Base-by-base conservation (phyloP, 92 coral and sea anemone species). In the Epizoanthus stellaris region DNA sequence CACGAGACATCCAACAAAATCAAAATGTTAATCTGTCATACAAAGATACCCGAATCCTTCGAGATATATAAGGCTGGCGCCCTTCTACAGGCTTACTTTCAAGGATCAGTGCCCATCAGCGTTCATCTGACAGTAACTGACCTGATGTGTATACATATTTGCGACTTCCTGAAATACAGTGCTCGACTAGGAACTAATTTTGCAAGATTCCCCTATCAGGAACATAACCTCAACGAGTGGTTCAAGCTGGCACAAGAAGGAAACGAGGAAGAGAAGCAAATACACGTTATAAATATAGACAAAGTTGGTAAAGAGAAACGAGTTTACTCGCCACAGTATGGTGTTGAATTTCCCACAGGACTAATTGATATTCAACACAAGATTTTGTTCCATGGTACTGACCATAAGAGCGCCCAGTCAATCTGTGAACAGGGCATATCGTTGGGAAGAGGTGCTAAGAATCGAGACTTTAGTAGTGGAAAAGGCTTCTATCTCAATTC, bases 301-400 rank as follows among this genome's bases (percentile, higher is more conserved):
- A 17, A 54, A 15, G 58, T 61, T 17, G 42, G 14, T 4, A 59
- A 30, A 57, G 63, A 5, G 0, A 74, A 10, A 6, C 52, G 16
- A 6, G 39, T 75, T 53, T 63, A 88, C 20, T 82, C 81, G 3
- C 72, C 53, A 52, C 61, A 63, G 42, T 45, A 53, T 21, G 75
- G 40, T 13, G 30, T 25, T 14, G 63, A 25, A 4, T 81, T 81
- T 69, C 85, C 85, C 12, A 17, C 16, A 3, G 64, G 25, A 15
- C 39, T 79, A 63, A 6, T n/a, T n/a, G 66, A 67, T 25, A 11
- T 84, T 42, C 40, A 57, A 21, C 16, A 47, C 34, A 30, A 34
- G 63, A 14, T 82, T 53, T 75, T 74, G 40, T 87, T 81, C 68
- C 91, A 87, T 75, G 91, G 91, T 9, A 87, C 91, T 3, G 80